Base-by-base conservation (phyloP, 2,888 invertebrate species). In the Polymixis flavicincta region DNA sequence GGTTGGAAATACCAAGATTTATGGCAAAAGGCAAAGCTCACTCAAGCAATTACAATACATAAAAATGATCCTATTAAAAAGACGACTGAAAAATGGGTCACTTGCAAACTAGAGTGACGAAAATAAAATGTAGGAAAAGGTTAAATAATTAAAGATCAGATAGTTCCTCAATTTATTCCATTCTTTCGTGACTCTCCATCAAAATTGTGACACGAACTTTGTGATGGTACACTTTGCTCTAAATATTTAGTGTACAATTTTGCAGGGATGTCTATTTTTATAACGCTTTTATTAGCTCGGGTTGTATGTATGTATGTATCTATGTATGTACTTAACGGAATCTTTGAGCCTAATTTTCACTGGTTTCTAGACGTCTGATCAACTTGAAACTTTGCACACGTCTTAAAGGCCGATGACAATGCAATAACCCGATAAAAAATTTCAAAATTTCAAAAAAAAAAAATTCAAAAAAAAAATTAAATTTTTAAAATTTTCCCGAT, bases 201-300 rank as follows among this genome's bases (percentile, higher is more conserved):
- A 64, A 60, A 78, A 70, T 57, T 17, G 37, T 55, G 25, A 71
- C 57, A 63, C 45, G 32, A 78, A 70, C 50, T 57, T 63, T 52
- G 4, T 50, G 14, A 28, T 63, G 48, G 2, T 60, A 48, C 25
- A 1, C 1, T 61, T 19, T 48, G 75, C 48, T 74, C 55, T 37
- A 28, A 64, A 75, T 61, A 75, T 65, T 55, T 3, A 42, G 1
- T 2, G 11, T 55, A 65, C 50, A 66, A 50, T 42, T 50, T n/a
- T 22, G n/a, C 8, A 75, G 28, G 55, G 48, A 28, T 75, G 76
- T 13, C 55, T 52, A 13, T 45, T n/a, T n/a, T n/a, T n/a, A n/a
- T n/a, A n/a, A n/a, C n/a, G n/a, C n/a, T n/a, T n/a, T n/a, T n/a
- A n/a, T n/a, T n/a, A n/a, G n/a, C n/a, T n/a, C n/a, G n/a, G n/a